Evolutionary conservation across 2,113 vertebrate species (phyloP).

Genomic region (Bos taurus): ARS-UCD2.0 NC_037328.1:43645501-43646000

Average conservation of each 20-base stretch:
- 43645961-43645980: not conserved
- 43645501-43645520: not conserved
- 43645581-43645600: not conserved
- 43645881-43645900: not conserved
- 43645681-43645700: not conserved
- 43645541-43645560: not conserved
- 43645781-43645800: not conserved
- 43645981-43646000: not conserved
- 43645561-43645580: not conserved
- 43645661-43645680: not conserved
- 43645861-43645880: not conserved
- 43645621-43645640: not conserved
- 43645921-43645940: not conserved
- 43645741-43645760: not conserved
- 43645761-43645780: not conserved
- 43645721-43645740: not conserved
- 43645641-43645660: not conserved
- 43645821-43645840: not conserved
- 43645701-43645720: not conserved
- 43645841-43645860: not conserved
- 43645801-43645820: not conserved
- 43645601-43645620: not conserved
- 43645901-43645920: not conserved
- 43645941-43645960: not conserved
- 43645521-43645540: not conserved